phyloP scores from a whole-genome alignment of 2,797 vertebrate genomes.

The Yasuhikotakia modesta region DNA sequence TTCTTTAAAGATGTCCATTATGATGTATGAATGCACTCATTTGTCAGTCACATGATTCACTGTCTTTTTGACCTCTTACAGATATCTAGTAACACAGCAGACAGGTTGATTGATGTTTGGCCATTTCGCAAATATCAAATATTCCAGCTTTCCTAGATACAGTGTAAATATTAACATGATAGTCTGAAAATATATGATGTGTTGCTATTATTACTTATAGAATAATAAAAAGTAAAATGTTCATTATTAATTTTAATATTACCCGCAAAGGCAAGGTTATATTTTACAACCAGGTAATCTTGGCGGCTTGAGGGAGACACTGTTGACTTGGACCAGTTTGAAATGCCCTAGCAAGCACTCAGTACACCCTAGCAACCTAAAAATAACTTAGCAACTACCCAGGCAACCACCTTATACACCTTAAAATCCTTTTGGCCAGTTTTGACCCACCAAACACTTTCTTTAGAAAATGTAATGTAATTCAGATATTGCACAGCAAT shows the following conservation, averaged over 20 bases:
- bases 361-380: background rate
- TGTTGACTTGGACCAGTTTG: too few species aligned
- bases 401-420: background rate
- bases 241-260: too few species aligned
- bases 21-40: background rate
- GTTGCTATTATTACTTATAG: constrained; percentile 2
- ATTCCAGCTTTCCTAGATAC: background rate
- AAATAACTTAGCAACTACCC: background rate
- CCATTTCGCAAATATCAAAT: background rate
- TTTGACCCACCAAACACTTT: too few species aligned
- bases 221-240: too few species aligned
- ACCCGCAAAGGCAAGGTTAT: too few species aligned
- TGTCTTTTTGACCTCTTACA: background rate
- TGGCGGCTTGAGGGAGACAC: too few species aligned
- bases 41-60: background rate
- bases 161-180: constrained; percentile 9
- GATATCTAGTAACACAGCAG: background rate
- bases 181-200: constrained; percentile 14
- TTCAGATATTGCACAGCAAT: background rate
- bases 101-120: background rate
- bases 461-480: too few species aligned
- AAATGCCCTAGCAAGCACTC: background rate
- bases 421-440: too few species aligned
- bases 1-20: constrained; percentile 20
- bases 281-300: too few species aligned